Evolutionary conservation across 2,888 invertebrate species (phyloP).

Genomic region (Noctua janthina): DNA sequence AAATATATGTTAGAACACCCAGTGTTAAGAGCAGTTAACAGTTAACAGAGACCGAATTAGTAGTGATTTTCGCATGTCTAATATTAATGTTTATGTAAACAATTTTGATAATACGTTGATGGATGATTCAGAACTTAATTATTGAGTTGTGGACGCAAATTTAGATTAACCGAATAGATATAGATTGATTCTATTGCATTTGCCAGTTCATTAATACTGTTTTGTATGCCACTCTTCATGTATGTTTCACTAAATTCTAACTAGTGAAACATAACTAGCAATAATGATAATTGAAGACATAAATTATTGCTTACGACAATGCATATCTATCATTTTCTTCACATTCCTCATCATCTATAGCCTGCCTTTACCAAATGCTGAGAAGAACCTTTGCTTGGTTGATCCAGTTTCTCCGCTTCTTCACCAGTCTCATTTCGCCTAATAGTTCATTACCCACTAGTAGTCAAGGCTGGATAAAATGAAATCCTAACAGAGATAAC

Average conservation of each 20-base stretch:
- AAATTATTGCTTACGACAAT: no score
- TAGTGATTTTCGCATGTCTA: neutral
- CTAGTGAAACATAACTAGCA: neutral
- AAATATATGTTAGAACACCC: neutral
- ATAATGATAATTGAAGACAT: no score
- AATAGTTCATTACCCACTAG: no score
- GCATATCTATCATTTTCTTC: no score
- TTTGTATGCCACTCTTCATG: neutral
- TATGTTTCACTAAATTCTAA: neutral
- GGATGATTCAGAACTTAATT: slow-evolving; percentile 1
- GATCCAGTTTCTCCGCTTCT: no score
- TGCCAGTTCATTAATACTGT: slow-evolving; percentile 7
- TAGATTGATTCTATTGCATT: neutral
- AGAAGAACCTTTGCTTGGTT: no score
- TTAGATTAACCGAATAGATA: neutral
- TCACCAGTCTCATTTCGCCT: no score
- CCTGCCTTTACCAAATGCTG: no score
- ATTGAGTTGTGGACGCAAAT: slow-evolving; percentile 8
- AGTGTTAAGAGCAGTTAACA: neutral
- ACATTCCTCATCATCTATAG: no score
- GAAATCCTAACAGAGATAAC: no score
- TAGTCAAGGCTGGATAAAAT: no score
- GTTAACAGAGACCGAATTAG: neutral
- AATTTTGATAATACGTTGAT: slow-evolving; percentile 7
- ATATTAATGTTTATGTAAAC: neutral